phyloP scores from a whole-genome alignment of 2,113 vertebrate genomes.

The Himantopus leucocephalus region DNA sequence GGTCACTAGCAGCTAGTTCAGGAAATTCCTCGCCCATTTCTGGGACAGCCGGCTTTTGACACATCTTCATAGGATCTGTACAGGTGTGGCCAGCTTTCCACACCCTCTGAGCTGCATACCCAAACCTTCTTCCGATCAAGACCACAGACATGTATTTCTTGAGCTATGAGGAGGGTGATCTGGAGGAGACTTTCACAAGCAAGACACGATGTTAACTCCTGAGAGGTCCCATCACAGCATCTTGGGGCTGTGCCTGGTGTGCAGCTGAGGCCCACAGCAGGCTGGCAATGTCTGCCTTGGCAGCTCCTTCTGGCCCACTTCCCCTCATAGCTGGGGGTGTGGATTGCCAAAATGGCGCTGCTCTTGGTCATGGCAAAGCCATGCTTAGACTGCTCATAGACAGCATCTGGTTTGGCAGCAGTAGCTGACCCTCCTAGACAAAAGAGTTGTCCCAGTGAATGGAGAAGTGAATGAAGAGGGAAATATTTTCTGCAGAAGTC shows the following conservation, averaged over 20 bases:
- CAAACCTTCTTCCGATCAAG: background rate
- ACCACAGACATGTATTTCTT: background rate
- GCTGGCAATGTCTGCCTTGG: background rate
- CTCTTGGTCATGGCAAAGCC: background rate
- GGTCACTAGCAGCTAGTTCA: background rate
- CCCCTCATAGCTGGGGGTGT: background rate
- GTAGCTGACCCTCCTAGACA: background rate
- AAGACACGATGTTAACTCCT: background rate
- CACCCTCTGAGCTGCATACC: background rate
- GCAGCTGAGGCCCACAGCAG: background rate
- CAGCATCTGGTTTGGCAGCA: background rate
- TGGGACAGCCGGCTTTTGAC: background rate
- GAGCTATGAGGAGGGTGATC: background rate
- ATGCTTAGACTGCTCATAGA: background rate
- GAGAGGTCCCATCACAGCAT: background rate
- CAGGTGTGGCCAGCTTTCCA: background rate
- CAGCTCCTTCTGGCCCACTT: background rate
- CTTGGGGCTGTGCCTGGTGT: background rate
- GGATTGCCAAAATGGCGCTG: background rate
- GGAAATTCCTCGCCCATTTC: background rate
- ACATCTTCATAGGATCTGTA: background rate
- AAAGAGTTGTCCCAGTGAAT: background rate
- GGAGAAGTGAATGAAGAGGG: background rate
- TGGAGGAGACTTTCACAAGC: background rate
- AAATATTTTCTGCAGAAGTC: background rate